Evolutionary conservation across 1,140 invertebrate genomes (phyloP).

Genomic region (Atta cephalotes): DNA sequence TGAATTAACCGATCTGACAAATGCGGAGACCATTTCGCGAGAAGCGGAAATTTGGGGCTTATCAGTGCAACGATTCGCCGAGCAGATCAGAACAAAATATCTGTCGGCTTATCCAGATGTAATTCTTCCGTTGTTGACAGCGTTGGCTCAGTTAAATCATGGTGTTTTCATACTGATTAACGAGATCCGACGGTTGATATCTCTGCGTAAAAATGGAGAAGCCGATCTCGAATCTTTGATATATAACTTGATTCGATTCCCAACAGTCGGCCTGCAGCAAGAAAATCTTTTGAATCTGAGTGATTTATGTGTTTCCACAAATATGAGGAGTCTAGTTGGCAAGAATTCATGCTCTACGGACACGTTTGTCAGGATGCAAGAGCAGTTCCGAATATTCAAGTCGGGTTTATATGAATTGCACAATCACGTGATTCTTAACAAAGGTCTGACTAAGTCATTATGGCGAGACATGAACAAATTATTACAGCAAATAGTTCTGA

Average conservation of each 20-base stretch:
- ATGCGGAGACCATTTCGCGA: constrained; percentile 81
- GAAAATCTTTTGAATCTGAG: constrained; percentile 82
- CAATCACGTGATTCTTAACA: constrained; percentile 86
- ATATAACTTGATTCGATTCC: constrained; percentile 86
- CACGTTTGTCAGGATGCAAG: constrained; percentile 63
- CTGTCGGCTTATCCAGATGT: constrained; percentile 90
- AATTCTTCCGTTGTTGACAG: constrained; percentile 88
- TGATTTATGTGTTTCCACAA: constrained; percentile 80
- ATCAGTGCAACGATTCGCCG: constrained; percentile 87
- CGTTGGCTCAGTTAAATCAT: constrained; percentile 88
- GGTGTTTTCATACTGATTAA: constrained; percentile 86
- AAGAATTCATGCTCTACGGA: constrained; percentile 62
- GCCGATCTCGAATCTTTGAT: constrained; percentile 79
- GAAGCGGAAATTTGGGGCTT: constrained; percentile 87
- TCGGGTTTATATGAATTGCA: constrained; percentile 89
- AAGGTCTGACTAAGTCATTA: constrained; percentile 84
- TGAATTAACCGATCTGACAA: neutral
- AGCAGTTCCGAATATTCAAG: constrained; percentile 88
- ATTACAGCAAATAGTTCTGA: constrained; percentile 88
- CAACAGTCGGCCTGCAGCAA: constrained; percentile 82
- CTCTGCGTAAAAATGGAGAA: constrained; percentile 19
- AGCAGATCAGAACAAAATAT: constrained; percentile 87
- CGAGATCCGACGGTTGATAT: constrained; percentile 79
- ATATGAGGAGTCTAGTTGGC: constrained; percentile 74
- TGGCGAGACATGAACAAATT: constrained; percentile 87